phyloP scores from a whole-genome alignment of 2,797 vertebrate genomes.

The Oryzias dopingdopingensis region DNA sequence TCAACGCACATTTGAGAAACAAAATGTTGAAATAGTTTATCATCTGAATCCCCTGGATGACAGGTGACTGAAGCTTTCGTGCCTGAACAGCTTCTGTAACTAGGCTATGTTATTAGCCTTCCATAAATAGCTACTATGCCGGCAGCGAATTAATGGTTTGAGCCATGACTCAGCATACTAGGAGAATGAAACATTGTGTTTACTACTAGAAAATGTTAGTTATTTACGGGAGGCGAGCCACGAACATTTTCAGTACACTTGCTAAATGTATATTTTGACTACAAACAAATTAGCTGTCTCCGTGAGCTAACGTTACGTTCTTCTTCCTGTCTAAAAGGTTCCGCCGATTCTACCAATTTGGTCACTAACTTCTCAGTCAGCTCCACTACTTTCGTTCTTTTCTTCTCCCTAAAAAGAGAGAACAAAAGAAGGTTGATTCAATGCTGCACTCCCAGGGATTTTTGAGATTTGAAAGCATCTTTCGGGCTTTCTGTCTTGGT shows the following conservation, averaged over 20 bases:
- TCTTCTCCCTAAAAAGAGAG: constrained; percentile 97
- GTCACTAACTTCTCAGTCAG: constrained; percentile 94
- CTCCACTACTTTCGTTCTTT: constrained; percentile 97
- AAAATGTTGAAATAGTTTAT: not conserved
- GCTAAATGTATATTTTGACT: constrained; percentile 5
- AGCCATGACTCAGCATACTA: constrained; percentile 1
- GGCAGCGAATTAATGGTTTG: constrained; percentile 11
- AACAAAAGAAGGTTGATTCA: constrained; percentile 93
- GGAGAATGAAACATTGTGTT: not conserved
- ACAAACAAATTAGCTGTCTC: constrained; percentile 29
- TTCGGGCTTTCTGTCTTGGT: constrained; percentile 52
- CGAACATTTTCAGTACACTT: not conserved
- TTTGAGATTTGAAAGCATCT: constrained; percentile 57
- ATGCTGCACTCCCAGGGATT: constrained; percentile 71
- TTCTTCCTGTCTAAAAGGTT: constrained; percentile 59
- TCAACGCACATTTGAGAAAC: too few relatives aligned
- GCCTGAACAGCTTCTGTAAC: constrained; percentile 10
- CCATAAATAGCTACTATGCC: constrained; percentile 35
- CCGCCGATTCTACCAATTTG: constrained; percentile 65
- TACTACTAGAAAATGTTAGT: constrained; percentile 7
- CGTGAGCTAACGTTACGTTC: constrained; percentile 40
- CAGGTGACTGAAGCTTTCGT: not conserved
- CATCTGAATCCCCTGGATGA: constrained; percentile 22
- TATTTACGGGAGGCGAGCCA: not conserved
- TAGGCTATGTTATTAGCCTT: constrained; percentile 22